phyloP scores from a whole-genome alignment of 2,797 vertebrate genomes.

The Euphonia xanthogaster region DNA sequence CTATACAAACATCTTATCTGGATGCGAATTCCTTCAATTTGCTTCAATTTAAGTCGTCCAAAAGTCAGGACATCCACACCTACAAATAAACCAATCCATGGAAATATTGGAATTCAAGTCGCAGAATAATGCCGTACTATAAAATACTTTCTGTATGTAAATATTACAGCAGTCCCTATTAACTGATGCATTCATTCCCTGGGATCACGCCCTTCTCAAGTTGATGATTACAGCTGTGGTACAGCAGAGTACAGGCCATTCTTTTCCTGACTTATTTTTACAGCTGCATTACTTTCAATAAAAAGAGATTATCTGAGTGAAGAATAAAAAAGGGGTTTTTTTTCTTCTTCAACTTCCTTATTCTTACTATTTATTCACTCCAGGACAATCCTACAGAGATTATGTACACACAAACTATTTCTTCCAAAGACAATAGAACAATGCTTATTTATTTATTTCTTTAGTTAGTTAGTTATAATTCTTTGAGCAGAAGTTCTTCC shows the following conservation, averaged over 20 bases:
- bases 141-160: not conserved
- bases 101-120: not conserved
- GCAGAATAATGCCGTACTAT: accelerated
- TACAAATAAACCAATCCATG: not conserved
- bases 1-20: not conserved
- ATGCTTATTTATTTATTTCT: not conserved
- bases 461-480: not conserved
- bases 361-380: not conserved
- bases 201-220: not conserved
- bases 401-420: not conserved
- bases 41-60: not conserved
- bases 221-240: not conserved
- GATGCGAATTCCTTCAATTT: not conserved
- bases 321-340: accelerated
- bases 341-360: not conserved
- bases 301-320: not conserved
- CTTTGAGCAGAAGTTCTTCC: not conserved
- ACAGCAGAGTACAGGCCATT: not conserved
- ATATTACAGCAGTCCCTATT: not conserved
- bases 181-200: not conserved
- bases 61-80: not conserved
- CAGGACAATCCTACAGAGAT: not conserved
- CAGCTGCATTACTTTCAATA: not conserved
- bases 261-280: not conserved
- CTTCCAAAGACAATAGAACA: not conserved